phyloP scores from a whole-genome alignment of 2,797 vertebrate species.

The Synaphobranchus kaupii region DNA sequence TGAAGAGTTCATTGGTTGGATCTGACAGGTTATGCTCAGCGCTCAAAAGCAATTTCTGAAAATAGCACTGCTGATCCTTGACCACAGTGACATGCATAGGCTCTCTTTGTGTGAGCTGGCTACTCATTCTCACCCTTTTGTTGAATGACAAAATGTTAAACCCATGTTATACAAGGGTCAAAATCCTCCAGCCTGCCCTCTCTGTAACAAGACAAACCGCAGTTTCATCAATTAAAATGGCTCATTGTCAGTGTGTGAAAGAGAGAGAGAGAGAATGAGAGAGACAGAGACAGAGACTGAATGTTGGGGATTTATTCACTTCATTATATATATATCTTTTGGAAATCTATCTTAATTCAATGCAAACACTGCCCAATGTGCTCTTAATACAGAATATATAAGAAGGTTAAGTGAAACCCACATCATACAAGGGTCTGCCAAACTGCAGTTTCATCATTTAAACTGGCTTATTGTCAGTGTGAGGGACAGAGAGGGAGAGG shows the following conservation, averaged over 20 bases:
- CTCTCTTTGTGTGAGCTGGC: background rate
- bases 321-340: background rate
- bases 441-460: conserved; percentile 3
- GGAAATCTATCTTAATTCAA: background rate
- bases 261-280: background rate
- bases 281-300: background rate
- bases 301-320: background rate
- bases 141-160: background rate
- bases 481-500: background rate
- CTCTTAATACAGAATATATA: background rate
- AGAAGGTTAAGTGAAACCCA: background rate
- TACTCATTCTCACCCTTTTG: background rate
- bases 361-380: background rate
- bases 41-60: background rate
- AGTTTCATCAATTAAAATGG: conserved; percentile 10
- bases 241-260: background rate
- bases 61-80: background rate
- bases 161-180: background rate
- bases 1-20: background rate
- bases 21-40: background rate
- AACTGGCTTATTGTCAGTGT: background rate
- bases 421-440: background rate
- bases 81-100: background rate
- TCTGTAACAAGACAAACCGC: background rate
- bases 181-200: background rate